These are phyloP conservation scores for Standfussiana lucernea DNA, from an alignment of 2,888 invertebrate species.

Conservation along the genomic window DNA sequence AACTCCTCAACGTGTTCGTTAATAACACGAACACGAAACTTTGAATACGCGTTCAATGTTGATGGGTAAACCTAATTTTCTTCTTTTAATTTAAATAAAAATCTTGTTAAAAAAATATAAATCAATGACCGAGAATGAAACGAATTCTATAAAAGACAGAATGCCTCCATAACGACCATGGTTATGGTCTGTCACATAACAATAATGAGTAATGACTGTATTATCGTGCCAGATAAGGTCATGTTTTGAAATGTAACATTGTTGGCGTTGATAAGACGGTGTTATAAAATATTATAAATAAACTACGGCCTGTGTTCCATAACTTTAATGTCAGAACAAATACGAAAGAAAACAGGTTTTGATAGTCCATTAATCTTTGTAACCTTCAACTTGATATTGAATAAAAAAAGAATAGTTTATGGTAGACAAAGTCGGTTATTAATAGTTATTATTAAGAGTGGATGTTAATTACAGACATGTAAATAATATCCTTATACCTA, in stretches of 20 bases:
- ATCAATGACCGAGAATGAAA: not conserved
- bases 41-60: not conserved
- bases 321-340: slow-evolving; percentile 37
- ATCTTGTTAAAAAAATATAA: not conserved
- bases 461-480: not conserved
- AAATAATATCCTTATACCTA: not conserved
- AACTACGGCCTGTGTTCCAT: slow-evolving; percentile 45
- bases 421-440: not conserved
- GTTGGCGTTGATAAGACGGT: slow-evolving; percentile 52
- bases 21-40: not conserved
- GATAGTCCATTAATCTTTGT: slow-evolving; percentile 45
- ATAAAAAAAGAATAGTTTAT: not conserved
- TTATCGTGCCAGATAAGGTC: slow-evolving; percentile 47
- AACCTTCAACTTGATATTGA: slow-evolving; percentile 55
- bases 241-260: slow-evolving; percentile 50
- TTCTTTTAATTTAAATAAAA: not conserved
- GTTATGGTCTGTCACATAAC: slow-evolving; percentile 10
- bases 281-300: slow-evolving; percentile 33
- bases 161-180: slow-evolving; percentile 20
- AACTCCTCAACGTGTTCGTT: not conserved
- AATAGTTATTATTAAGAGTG: not conserved
- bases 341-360: slow-evolving; percentile 49
- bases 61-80: not conserved
- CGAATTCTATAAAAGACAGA: not conserved
- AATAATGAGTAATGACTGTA: slow-evolving; percentile 29